Percentiles rank a stretch among this genome's conserved stretches.
Evolutionary conservation across 1,140 invertebrate genomes (phyloP).

Genomic region (Pseudachorutes palmiensis): DNA sequence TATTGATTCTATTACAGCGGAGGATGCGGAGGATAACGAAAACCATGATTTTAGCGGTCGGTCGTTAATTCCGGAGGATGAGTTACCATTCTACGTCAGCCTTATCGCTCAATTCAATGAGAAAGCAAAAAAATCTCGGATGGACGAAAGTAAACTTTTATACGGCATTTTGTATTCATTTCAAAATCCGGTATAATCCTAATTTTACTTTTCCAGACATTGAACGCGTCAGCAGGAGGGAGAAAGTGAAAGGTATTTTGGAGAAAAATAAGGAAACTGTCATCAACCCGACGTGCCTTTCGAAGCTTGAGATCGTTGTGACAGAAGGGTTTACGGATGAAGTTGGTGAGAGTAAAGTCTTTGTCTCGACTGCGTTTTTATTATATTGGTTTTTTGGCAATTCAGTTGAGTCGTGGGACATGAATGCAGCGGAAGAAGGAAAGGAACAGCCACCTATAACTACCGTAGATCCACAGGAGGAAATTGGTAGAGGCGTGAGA

Average conservation of each 20-base stretch:
- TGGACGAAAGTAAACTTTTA: not conserved
- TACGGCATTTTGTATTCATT: not conserved
- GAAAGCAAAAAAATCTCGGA: not conserved
- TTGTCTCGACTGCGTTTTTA: too few species aligned
- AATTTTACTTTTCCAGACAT: not conserved
- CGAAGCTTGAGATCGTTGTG: too few species aligned
- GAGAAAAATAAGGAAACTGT: not conserved
- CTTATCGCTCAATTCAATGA: not conserved
- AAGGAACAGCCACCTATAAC: too few species aligned
- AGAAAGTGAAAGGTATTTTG: not conserved
- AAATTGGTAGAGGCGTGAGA: not conserved
- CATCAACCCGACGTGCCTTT: too few species aligned
- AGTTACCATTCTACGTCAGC: not conserved
- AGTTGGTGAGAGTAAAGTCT: too few species aligned
- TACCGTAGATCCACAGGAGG: too few species aligned
- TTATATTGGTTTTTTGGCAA: not conserved
- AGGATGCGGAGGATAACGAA: too few species aligned
- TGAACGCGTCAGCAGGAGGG: not conserved
- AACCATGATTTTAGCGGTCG: too few species aligned
- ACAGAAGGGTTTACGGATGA: too few species aligned
- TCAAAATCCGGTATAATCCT: not conserved
- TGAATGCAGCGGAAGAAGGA: not conserved
- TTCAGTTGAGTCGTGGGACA: not conserved
- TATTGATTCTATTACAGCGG: too few species aligned
- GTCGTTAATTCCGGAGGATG: too few species aligned